phyloP scores from a whole-genome alignment of 2,113 vertebrate species.

The Vombatus ursinus region DNA sequence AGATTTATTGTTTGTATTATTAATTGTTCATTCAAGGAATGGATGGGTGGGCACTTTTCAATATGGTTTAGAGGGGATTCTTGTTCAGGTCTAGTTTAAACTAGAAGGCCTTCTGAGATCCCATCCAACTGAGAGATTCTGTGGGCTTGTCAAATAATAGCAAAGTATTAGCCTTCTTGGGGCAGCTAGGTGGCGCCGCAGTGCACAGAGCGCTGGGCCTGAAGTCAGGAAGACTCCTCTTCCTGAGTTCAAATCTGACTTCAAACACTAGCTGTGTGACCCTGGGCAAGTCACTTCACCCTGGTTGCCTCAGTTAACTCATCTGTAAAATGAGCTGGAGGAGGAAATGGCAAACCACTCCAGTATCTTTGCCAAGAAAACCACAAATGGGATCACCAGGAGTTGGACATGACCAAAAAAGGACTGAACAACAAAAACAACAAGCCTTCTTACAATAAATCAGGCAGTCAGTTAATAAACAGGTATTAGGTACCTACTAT shows the following conservation, averaged over 20 bases:
- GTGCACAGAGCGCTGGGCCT: neutral
- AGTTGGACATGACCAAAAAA: too few relatives aligned
- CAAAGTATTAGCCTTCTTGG: neutral
- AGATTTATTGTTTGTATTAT: too few relatives aligned
- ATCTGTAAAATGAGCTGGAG: neutral
- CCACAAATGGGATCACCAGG: too few relatives aligned
- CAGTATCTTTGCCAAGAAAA: neutral
- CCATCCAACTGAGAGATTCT: neutral
- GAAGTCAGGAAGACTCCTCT: neutral
- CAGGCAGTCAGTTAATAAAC: neutral
- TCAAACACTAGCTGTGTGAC: neutral
- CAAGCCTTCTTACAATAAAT: neutral
- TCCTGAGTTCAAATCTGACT: too few relatives aligned
- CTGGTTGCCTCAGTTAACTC: neutral
- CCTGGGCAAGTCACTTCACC: neutral
- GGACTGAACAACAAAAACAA: too few relatives aligned
- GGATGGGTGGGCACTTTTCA: neutral
- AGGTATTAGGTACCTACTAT: neutral
- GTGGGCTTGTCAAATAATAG: neutral
- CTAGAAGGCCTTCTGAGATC: neutral
- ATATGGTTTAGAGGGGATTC: neutral
- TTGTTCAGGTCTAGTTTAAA: neutral
- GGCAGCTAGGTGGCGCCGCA: neutral
- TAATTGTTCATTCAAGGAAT: neutral
- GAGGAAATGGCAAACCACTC: neutral